Evolutionary conservation across 2,113 vertebrate genomes (phyloP), one percentile per base, ranked within the genome.

Genomic region (Stomatorhinus ivindoensis): DNA sequence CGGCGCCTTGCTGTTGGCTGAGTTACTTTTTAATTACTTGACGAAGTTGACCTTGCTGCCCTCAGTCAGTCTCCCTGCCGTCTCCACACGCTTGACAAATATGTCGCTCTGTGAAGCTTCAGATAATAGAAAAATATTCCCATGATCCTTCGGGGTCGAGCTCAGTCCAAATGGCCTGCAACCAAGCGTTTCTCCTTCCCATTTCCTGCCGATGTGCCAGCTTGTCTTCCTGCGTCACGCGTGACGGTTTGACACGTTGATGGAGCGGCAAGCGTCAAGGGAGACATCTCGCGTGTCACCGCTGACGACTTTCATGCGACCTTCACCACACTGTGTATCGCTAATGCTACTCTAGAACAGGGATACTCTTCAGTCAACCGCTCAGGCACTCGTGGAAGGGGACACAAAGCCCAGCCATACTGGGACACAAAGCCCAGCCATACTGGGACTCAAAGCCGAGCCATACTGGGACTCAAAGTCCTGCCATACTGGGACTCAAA

Each of bases 1-100:
- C 39, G 86, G 87, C 87, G 87, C 50, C 90, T 48, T 88, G 90
- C 91, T 88, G 69, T 89, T 88, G 87, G 91, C 86, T 55, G 89
- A 87, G 73, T 51, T 87, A 58, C 90, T 92, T 92, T 91, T 94
- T 92, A 61, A 87, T 94, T 91, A 93, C 47, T 90, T 89, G 13
- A 87, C 87, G 11, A 87, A 61, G n/a, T 46, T 58, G 39, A n/a
- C 73, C 65, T 0, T 51, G 82, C 31, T 85, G 87, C 88, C 86
- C 88, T 86, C 89, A 91, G 91, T 92, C 88, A 89, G 55, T 84
- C 91, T 88, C 4, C 51, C 53, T 89, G 84, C 17, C 47, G 89
- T 31, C 86, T 88, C 89, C 87, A 87, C 84, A 83, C 61, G 11
- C 89, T 89, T 58, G 88, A 87, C 89, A 89, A 73, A 88, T 82